These are phyloP conservation scores for Anthopleura xanthogrammica DNA, from an alignment of 92 coral and sea anemone species.

Conservation along the genomic window DNA sequence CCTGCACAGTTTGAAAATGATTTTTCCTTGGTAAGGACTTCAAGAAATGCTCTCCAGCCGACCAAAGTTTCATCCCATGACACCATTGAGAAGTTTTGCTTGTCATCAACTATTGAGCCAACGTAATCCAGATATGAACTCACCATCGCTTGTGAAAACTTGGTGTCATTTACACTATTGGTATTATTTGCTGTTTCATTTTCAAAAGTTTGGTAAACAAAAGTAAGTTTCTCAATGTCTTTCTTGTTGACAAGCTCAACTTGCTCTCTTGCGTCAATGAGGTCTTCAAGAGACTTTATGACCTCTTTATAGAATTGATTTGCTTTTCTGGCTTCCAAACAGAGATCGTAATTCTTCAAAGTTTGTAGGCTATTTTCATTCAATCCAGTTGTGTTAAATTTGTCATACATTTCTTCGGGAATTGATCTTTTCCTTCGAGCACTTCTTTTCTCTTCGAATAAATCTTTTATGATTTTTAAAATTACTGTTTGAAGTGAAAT, in stretches of 20 bases:
- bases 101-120: not conserved
- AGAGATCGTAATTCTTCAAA: slow-evolving; percentile 3
- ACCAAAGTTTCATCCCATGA: slow-evolving; percentile 54
- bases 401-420: not conserved
- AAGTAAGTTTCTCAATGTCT: not conserved
- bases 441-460: not conserved
- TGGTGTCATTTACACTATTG: not conserved
- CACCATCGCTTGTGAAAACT: slow-evolving; percentile 6
- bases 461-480: not conserved
- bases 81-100: slow-evolving; percentile 23
- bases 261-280: not conserved
- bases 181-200: not conserved
- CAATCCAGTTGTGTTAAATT: not conserved
- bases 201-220: not conserved
- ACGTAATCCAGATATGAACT: slow-evolving; percentile 14
- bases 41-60: slow-evolving; percentile 59
- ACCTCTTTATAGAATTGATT: slow-evolving; percentile 12
- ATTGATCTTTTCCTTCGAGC: slow-evolving; percentile 20
- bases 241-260: slow-evolving; percentile 10
- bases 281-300: slow-evolving; percentile 16
- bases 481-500: slow-evolving; percentile 9
- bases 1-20: slow-evolving; percentile 61
- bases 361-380: not conserved
- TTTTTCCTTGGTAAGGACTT: slow-evolving; percentile 34
- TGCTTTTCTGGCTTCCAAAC: slow-evolving; percentile 23